Percentiles rank a stretch among this genome's conserved stretches.
phyloP scores from a whole-genome alignment of 2,888 invertebrate genomes.

The Thymelicus sylvestris region DNA sequence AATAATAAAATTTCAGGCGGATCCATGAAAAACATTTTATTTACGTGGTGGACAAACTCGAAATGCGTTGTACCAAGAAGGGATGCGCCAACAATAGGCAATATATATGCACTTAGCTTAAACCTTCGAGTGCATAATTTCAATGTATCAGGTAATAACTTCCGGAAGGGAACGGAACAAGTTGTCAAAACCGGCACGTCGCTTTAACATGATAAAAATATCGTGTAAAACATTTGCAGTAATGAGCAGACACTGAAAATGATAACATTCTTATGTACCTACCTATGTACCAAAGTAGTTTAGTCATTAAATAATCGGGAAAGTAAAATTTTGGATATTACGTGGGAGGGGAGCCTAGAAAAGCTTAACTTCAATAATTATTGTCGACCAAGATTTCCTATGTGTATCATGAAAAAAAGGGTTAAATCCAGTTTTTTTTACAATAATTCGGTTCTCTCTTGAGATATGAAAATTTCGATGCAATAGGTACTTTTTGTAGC shows the following conservation, averaged over 20 bases:
- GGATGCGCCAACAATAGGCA: not conserved
- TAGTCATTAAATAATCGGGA: too few relatives aligned
- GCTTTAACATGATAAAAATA: slow-evolving; percentile 18
- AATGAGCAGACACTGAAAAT: not conserved
- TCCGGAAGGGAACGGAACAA: slow-evolving; percentile 37
- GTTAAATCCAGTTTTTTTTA: too few relatives aligned
- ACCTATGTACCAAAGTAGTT: not conserved
- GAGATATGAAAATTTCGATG: too few relatives aligned
- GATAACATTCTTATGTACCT: not conserved
- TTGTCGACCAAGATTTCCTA: too few relatives aligned
- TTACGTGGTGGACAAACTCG: not conserved
- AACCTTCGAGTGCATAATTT: not conserved
- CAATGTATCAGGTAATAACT: slow-evolving; percentile 40
- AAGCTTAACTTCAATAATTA: too few relatives aligned
- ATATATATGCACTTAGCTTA: slow-evolving; percentile 2
- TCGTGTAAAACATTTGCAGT: not conserved
- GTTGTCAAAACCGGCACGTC: slow-evolving; percentile 21
- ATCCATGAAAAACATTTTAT: not conserved
- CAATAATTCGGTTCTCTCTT: too few relatives aligned
- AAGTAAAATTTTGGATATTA: too few relatives aligned
- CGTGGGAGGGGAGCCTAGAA: too few relatives aligned
- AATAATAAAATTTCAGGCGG: not conserved
- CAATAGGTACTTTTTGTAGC: too few relatives aligned
- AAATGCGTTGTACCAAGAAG: not conserved
- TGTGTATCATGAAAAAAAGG: too few relatives aligned